Evolutionary conservation across 2,797 vertebrate genomes (phyloP).

Genomic region (Manis pentadactyla): DNA sequence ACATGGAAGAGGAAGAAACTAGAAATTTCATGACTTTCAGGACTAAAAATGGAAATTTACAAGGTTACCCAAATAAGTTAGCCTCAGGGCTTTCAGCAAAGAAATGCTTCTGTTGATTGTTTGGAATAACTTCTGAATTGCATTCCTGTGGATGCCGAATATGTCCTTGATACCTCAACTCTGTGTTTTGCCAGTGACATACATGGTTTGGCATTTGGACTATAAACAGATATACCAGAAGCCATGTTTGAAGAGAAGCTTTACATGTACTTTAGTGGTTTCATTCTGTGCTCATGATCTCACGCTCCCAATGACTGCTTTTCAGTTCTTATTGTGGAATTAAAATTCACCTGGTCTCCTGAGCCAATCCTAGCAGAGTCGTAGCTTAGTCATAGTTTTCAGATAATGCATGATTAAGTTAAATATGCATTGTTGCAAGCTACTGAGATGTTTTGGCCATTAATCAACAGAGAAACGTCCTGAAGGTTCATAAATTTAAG

Average conservation of each 20-base stretch:
- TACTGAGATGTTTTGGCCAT: neutral
- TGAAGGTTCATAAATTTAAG: neutral
- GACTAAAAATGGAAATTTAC: neutral
- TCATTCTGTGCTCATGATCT: neutral
- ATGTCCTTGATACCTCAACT: neutral
- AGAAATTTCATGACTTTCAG: neutral
- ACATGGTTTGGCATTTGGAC: neutral
- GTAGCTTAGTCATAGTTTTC: neutral
- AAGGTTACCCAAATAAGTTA: neutral
- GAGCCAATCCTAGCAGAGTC: neutral
- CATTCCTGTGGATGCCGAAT: neutral
- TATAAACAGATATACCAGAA: no score
- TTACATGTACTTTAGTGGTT: neutral
- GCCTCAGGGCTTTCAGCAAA: neutral
- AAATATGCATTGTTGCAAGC: neutral
- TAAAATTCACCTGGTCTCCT: neutral
- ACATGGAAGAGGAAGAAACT: neutral
- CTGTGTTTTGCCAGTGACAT: neutral
- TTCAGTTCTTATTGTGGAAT: neutral
- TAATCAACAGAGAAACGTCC: neutral
- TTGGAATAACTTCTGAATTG: neutral
- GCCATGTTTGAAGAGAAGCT: neutral
- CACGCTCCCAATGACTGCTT: neutral
- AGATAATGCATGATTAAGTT: neutral
- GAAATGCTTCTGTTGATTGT: neutral